These are phyloP conservation scores for Pristionchus arcanus DNA, from an alignment of 2,888 invertebrate genomes.

Conservation along the genomic window DNA sequence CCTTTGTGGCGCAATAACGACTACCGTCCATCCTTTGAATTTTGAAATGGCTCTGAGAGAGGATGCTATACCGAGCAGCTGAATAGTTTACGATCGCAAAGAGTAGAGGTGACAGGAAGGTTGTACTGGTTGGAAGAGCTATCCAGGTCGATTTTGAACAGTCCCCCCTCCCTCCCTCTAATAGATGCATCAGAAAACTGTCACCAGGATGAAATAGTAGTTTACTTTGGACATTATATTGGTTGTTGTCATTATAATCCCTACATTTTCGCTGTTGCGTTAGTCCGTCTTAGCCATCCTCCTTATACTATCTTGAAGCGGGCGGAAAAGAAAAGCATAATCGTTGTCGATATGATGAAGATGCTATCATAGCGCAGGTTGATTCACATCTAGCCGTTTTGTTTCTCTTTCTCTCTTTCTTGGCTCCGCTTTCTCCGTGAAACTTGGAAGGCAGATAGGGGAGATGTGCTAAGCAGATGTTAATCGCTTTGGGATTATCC, in stretches of 20 bases:
- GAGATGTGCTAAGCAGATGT: not conserved
- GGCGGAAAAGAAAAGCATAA: conserved; percentile 9
- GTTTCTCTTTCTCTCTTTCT: not conserved
- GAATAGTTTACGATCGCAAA: conserved; percentile 39
- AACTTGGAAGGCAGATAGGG: not conserved
- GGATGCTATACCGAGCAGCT: conserved; percentile 6
- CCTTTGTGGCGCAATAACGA: not conserved
- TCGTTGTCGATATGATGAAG: conserved; percentile 44
- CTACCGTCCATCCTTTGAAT: not conserved
- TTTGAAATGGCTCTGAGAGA: not conserved
- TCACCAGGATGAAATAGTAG: too few relatives aligned
- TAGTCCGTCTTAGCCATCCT: not conserved
- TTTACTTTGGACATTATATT: not conserved
- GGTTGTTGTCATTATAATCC: too few relatives aligned
- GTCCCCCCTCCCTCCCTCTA: not conserved
- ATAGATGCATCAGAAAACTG: not conserved
- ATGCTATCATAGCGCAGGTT: conserved; percentile 47
- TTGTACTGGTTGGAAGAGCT: not conserved
- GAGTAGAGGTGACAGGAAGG: conserved; percentile 33
- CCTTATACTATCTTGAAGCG: conserved; percentile 1
- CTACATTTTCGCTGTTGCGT: too few relatives aligned
- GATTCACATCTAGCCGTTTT: conserved; percentile 30
- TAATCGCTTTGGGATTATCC: not conserved
- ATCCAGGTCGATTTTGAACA: too few relatives aligned
- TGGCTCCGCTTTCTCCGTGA: conserved; percentile 5